Evolutionary conservation across 2,113 vertebrate species (phyloP), one percentile per base, ranked within the genome.

Genomic region (Phrynosoma platyrhinos): DNA sequence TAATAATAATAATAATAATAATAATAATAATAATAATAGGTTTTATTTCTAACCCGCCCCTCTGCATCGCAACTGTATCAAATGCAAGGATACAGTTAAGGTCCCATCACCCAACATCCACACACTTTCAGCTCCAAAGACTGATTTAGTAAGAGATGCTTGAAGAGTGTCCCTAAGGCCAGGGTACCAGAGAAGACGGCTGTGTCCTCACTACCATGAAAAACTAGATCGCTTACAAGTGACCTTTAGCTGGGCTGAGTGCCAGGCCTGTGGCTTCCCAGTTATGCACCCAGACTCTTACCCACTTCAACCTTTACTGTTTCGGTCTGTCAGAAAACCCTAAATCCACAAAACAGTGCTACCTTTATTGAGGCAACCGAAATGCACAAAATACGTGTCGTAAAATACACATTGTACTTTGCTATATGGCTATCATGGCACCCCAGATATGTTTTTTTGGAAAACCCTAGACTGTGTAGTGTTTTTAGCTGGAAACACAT

Each of bases 221-320:
- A 58, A 64, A 64, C 30, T 25, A n/a, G 58, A 71, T 82, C 83
- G 27, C 79, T 89, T 82, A 78, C 64, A 30, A 23, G 27, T 71
- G 84, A 86, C 84, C 84, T 90, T 90, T 86, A 86, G 25, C 5
- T 20, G 14, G 72, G 84, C 87, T 27, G 23, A 75, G 30, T 10
- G 64, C 75, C 79, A 83, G 53, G 9, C 30, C n/a, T 2, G 18
- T 86, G 66, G 52, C 84, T 47, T 42, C 83, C 47, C 66, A 55
- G 79, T 79, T 85, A 75, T 75, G 64, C 12, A 7, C 66, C 20
- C 14, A 9, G 32, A 32, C 47, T 32, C 32, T 23, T 87, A 58
- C 66, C 58, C 53, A 8, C 53, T 87, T 30, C 25, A 25, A 62
- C 66, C 68, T 85, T 72, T 23, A 42, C 0, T 10, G 20, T 9